Evolutionary conservation across 2,113 vertebrate genomes (phyloP).

Genomic region (Lagenorhynchus albirostris): DNA sequence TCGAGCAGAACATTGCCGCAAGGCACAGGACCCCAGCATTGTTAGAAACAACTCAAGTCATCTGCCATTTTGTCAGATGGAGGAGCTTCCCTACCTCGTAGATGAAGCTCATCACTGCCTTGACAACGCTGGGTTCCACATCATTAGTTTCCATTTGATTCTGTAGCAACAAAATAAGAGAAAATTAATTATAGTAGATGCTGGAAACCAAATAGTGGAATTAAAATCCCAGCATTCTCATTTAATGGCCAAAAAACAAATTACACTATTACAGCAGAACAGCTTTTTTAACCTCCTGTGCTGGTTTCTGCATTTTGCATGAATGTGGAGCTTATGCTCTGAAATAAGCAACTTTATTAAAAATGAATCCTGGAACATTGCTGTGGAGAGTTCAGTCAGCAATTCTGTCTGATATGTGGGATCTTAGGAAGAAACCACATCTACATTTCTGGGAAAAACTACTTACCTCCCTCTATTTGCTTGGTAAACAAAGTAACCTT

Average conservation of each 20-base stretch:
- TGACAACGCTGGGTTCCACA: constrained; percentile 84
- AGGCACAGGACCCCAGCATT: constrained; percentile 77
- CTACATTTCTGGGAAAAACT: constrained; percentile 18
- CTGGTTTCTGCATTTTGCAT: constrained; percentile 57
- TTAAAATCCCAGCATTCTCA: constrained; percentile 87
- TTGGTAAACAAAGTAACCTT: constrained; percentile 27
- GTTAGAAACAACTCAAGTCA: constrained; percentile 80
- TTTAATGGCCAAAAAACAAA: constrained; percentile 89
- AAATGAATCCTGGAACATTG: constrained; percentile 42
- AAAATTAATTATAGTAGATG: constrained; percentile 87
- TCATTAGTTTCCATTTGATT: constrained; percentile 89
- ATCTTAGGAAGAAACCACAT: neutral
- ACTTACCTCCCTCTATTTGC: constrained; percentile 33
- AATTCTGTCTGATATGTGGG: neutral
- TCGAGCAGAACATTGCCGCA: constrained; percentile 80
- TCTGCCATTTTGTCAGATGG: constrained; percentile 87
- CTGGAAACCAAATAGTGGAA: constrained; percentile 89
- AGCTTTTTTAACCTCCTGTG: constrained; percentile 62
- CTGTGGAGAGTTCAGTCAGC: neutral
- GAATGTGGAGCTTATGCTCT: constrained; percentile 53
- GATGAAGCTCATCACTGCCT: constrained; percentile 86
- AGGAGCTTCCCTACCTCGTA: constrained; percentile 81
- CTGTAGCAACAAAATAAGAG: constrained; percentile 85
- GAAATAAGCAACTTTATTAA: constrained; percentile 63
- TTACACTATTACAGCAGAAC: constrained; percentile 79